Evolutionary conservation across 2,113 vertebrate genomes (phyloP).

Genomic region (Oryzias curvinotus): DNA sequence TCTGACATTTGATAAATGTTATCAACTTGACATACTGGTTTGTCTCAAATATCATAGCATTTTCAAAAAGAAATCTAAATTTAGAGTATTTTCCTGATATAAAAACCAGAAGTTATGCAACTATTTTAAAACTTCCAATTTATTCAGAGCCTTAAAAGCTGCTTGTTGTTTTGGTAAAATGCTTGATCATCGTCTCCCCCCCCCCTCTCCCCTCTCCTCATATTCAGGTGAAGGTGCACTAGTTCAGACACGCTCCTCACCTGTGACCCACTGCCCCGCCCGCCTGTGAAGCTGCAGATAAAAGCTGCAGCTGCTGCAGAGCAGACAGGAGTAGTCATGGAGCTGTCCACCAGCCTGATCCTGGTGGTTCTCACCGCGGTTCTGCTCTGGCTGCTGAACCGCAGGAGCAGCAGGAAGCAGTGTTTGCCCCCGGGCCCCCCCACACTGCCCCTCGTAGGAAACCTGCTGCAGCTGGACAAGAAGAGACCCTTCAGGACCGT

Average conservation of each 20-base stretch:
- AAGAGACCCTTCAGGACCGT: conserved; percentile 61
- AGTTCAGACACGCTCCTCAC: background rate
- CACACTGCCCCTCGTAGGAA: conserved; percentile 68
- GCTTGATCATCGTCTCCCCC: too few species aligned
- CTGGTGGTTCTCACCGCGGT: conserved; percentile 41
- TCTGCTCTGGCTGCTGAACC: conserved; percentile 49
- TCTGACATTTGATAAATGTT: too few species aligned
- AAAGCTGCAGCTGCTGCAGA: background rate
- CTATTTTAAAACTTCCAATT: too few species aligned
- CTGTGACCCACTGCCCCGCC: background rate
- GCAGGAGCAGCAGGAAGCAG: conserved; percentile 12
- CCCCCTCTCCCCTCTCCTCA: too few species aligned
- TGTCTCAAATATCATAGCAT: too few species aligned
- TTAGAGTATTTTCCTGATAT: too few species aligned
- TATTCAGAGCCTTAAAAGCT: too few species aligned
- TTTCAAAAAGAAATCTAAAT: too few species aligned
- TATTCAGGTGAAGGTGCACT: background rate
- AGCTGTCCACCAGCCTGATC: conserved; percentile 38
- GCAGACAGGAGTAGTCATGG: conserved; percentile 40
- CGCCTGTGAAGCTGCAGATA: background rate
- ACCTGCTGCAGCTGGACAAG: conserved; percentile 62
- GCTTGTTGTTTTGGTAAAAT: too few species aligned
- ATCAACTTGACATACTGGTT: too few species aligned
- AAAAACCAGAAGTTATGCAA: too few species aligned
- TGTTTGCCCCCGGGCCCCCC: conserved; percentile 68